phyloP scores from a whole-genome alignment of 2,797 vertebrate species.

The Microctenopoma lineatum region DNA sequence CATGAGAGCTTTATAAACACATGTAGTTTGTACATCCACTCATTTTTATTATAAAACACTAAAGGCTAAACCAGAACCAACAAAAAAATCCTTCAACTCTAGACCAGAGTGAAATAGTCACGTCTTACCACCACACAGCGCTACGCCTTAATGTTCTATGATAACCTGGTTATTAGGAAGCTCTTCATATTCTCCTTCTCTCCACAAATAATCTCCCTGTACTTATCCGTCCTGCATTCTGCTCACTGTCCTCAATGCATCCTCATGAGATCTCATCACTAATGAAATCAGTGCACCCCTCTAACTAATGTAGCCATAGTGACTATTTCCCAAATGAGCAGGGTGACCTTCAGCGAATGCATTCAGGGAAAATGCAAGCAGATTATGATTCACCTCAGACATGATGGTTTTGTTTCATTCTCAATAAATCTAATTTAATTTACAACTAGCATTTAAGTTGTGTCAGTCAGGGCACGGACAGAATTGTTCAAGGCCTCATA shows the following conservation, averaged over 20 bases:
- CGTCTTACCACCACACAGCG: neutral
- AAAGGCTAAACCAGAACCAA: neutral
- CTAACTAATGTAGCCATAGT: constrained; percentile 78
- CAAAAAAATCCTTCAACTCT: neutral
- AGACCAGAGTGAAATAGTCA: constrained; percentile 9
- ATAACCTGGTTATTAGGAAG: constrained; percentile 17
- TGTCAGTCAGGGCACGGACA: constrained; percentile 9
- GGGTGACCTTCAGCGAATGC: constrained; percentile 73
- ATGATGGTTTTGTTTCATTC: constrained; percentile 42
- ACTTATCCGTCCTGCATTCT: constrained; percentile 27
- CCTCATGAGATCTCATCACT: constrained; percentile 74
- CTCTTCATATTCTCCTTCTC: constrained; percentile 17
- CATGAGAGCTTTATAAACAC: no score
- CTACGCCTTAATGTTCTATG: constrained; percentile 1
- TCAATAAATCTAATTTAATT: constrained; percentile 50
- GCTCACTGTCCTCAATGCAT: constrained; percentile 62
- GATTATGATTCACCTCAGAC: constrained; percentile 58
- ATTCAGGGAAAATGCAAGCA: constrained; percentile 64
- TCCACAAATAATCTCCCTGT: constrained; percentile 19
- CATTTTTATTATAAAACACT: neutral
- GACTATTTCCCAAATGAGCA: constrained; percentile 80
- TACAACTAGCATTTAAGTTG: constrained; percentile 28
- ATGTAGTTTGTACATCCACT: no score
- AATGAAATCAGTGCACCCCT: constrained; percentile 76
- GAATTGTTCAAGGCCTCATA: constrained; percentile 4